Base-by-base conservation (phyloP, 2,888 invertebrate species). In the Alitta virens region DNA sequence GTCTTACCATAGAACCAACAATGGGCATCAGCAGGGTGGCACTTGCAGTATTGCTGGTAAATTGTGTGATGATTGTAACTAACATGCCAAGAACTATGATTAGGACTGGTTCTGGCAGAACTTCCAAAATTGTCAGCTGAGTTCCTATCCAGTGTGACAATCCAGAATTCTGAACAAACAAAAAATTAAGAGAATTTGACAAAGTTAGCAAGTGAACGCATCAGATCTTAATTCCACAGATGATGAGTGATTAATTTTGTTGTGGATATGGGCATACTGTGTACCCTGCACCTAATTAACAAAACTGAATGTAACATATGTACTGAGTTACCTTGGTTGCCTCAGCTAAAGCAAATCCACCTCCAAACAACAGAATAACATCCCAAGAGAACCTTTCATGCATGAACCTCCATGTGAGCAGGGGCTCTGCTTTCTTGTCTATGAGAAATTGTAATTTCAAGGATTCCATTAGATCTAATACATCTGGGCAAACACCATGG, bases 11-110 rank as follows among this genome's bases (percentile, higher is more conserved):
- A 79, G 91, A 89, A 1, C 89, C 89, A 57, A 93, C 83, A 18
- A 71, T 71, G 27, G 68, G 72, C 27, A 63, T 94, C 91, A 3
- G 94, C 92, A 67, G 62, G 74, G 91, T 93, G 0, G 93, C 92
- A 43, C 92, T 91, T 52, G 94, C 94, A 0, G 93, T 91, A 78
- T 95, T 95, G 38, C 91, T 90, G 0, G 93, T 91, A 75, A 95
- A 89, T 81, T 95, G 94, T 0, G 95, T 96, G 62, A 92, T 85
- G 69, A 89, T 85, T 71, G 92, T 90, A 0, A 92, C 90, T 51
- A 92, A 87, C 2, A 90, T 72, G 64, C 90, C 89, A 16, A 94
- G 88, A 2, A 92, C 87, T 27, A 92, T 81, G 62, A 94, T 84
- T 40, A 94, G 88, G 14, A 87, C 80, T 46, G 87, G 81, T 88